Evolutionary conservation across 2,113 vertebrate genomes (phyloP).

Genomic region (Phylloscopus trochilus): DNA sequence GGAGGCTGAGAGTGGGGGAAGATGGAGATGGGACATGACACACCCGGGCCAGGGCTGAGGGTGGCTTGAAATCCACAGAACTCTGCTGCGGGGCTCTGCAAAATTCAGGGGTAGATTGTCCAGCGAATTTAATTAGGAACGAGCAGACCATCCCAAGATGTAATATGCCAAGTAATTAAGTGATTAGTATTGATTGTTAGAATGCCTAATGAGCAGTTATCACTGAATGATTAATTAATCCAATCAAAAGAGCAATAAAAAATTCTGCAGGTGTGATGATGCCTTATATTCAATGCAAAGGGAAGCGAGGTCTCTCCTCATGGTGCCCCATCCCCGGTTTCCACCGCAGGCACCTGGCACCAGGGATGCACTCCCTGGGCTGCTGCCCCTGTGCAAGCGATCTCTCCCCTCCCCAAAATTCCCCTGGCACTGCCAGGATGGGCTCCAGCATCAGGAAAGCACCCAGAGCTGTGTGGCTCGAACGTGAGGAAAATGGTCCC

Average conservation of each 20-base stretch:
- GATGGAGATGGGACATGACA: neutral
- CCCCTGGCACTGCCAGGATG: neutral
- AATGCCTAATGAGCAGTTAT: slow-evolving; percentile 59
- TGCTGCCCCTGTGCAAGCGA: neutral
- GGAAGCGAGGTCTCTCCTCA: rapidly evolving
- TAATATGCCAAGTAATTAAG: slow-evolving; percentile 59
- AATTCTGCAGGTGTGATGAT: slow-evolving; percentile 43
- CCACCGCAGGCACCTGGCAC: neutral
- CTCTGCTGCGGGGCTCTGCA: neutral
- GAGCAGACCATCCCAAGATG: slow-evolving; percentile 23
- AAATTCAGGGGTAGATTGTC: neutral
- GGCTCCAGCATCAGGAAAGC: neutral
- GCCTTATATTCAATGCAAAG: neutral
- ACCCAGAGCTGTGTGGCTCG: neutral
- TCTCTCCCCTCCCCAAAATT: neutral
- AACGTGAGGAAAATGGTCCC: neutral
- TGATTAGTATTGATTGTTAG: slow-evolving; percentile 67
- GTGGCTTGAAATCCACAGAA: neutral
- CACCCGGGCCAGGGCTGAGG: too few species aligned
- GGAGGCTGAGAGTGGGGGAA: rapidly evolving
- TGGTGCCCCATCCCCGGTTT: rapidly evolving
- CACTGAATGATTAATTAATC: slow-evolving; percentile 62
- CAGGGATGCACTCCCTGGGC: neutral
- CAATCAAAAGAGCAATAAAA: slow-evolving; percentile 41
- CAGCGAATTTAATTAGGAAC: slow-evolving; percentile 36